These are phyloP conservation scores for Psephotus haematonotus DNA, from an alignment of 2,113 vertebrate species.

Conservation along the genomic window DNA sequence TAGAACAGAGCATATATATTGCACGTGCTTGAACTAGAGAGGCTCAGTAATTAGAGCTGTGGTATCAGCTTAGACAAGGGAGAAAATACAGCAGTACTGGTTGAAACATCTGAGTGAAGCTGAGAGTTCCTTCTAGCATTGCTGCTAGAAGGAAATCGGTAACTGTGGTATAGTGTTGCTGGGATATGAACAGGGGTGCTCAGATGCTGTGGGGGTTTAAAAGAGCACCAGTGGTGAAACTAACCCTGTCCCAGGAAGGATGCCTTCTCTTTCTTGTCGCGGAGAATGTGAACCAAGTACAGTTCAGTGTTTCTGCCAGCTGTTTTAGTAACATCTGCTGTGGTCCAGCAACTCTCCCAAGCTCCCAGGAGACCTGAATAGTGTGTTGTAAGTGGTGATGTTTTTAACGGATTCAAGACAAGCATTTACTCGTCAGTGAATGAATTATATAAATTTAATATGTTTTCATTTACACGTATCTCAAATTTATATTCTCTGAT, in stretches of 20 bases:
- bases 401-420: neutral
- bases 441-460: constrained; percentile 3
- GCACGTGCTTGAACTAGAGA: neutral
- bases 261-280: neutral
- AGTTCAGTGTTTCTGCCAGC: neutral
- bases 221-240: neutral
- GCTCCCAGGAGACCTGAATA: neutral
- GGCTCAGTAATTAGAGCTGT: neutral
- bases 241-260: neutral
- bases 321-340: neutral
- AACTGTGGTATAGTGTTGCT: neutral
- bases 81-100: neutral
- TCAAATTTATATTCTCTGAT: neutral
- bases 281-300: neutral
- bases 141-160: neutral
- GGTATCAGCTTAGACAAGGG: neutral
- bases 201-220: neutral
- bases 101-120: neutral
- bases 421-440: neutral
- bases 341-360: neutral
- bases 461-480: neutral
- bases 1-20: neutral
- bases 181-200: neutral
- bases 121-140: neutral
- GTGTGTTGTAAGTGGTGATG: neutral